A percentile compares a stretch with the other conserved stretches of the same genome.
phyloP scores from a whole-genome alignment of 2,888 invertebrate species.

The Trissolcus japonicus region DNA sequence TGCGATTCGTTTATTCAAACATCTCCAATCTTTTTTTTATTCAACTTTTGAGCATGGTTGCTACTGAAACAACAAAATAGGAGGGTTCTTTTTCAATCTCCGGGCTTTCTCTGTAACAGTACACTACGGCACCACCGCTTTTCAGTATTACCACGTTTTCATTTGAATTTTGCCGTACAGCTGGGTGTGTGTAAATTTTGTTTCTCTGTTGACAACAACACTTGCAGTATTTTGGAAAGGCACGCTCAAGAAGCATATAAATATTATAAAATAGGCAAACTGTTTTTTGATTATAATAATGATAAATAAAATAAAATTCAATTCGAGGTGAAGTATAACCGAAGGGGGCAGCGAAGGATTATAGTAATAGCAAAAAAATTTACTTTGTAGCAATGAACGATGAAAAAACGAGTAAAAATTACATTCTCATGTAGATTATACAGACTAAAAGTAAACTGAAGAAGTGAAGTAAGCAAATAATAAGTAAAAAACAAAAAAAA shows the following conservation, averaged over 20 bases:
- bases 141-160: too few relatives aligned
- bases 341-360: constrained; percentile 34
- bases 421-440: constrained; percentile 56
- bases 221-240: constrained; percentile 11
- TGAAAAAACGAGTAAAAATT: constrained; percentile 33
- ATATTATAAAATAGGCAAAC: constrained; percentile 53
- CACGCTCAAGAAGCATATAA: constrained; percentile 26
- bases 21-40: too few relatives aligned
- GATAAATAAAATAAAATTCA: constrained; percentile 49
- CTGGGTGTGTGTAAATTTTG: neutral
- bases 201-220: too few relatives aligned
- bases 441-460: constrained; percentile 52
- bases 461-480: constrained; percentile 38
- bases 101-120: too few relatives aligned
- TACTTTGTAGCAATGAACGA: constrained; percentile 42
- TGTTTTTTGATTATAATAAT: constrained; percentile 61
- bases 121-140: too few relatives aligned
- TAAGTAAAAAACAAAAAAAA: neutral
- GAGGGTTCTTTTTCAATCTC: too few relatives aligned
- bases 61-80: too few relatives aligned
- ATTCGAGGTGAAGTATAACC: constrained; percentile 29
- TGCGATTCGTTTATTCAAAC: too few relatives aligned
- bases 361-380: constrained; percentile 36
- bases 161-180: neutral
- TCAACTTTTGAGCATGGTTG: too few relatives aligned